These are phyloP conservation scores for Ethmia dodecea DNA, from an alignment of 2,888 invertebrate genomes.

Conservation along the genomic window DNA sequence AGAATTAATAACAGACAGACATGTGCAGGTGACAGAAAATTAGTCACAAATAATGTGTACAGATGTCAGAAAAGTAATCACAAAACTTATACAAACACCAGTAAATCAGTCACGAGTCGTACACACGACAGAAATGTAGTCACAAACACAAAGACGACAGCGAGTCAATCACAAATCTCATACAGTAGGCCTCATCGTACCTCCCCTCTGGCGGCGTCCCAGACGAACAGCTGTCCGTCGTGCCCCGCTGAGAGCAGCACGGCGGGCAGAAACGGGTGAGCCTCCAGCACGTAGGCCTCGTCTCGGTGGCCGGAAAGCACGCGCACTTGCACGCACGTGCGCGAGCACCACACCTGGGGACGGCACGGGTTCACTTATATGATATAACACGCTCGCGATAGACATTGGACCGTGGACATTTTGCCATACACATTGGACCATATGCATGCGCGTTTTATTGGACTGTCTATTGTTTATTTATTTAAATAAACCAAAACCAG, in stretches of 20 bases:
- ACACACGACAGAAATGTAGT: too few species aligned
- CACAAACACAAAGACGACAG: not conserved
- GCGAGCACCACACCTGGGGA: slow-evolving; percentile 90
- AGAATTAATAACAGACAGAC: not conserved
- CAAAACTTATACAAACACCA: not conserved
- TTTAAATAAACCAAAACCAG: too few species aligned
- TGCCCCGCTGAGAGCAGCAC: slow-evolving; percentile 96
- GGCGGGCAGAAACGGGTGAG: slow-evolving; percentile 90
- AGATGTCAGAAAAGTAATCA: too few species aligned
- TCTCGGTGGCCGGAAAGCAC: slow-evolving; percentile 90
- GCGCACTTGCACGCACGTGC: slow-evolving; percentile 79
- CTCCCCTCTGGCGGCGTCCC: slow-evolving; percentile 80
- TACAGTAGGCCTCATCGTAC: too few species aligned
- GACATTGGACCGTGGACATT: too few species aligned
- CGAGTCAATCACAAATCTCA: not conserved
- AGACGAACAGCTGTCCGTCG: slow-evolving; percentile 93
- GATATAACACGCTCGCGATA: too few species aligned
- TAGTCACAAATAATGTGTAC: not conserved
- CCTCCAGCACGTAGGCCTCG: slow-evolving; percentile 95
- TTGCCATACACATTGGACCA: too few species aligned
- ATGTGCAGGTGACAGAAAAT: not conserved
- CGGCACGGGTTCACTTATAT: not conserved
- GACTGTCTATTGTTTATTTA: too few species aligned
- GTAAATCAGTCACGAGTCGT: not conserved
- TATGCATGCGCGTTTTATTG: too few species aligned